Base-by-base conservation (phyloP, 1,140 invertebrate species). In the Drosophila athabasca region DNA sequence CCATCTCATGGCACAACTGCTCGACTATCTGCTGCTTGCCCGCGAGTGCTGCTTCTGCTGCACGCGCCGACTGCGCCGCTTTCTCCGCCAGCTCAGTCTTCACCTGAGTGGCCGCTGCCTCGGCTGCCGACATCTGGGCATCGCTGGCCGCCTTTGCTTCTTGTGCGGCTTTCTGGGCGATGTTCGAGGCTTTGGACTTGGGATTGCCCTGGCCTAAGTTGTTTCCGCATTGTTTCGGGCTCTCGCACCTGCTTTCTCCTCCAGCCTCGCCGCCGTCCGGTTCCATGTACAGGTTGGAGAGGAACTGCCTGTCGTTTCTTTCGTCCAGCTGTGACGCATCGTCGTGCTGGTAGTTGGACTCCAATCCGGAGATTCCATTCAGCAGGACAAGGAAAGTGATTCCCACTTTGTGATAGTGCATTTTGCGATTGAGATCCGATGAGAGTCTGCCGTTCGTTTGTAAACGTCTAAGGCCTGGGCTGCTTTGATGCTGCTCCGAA, bases 41-140 rank as follows among this genome's bases (percentile, higher is more conserved):
- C 6, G 94, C 92, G 1, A 95, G 85, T 0, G 93, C 94, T 0
- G 94, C 94, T 74, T 95, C 94, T 0, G 94, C 94, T 1, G 94
- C 94, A 64, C 94, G 94, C 0, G 94, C 94, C 6, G 95, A 94
- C 79, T 95, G 94, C 2, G 94, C 79, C 0, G 95, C 95, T 80
- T 94, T 94, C 55, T 95, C 94, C 1, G 94, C 95, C 48, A 95
- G 76, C 89, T 95, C 94, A 1, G 93, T 91, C 88, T 95, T 95
- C 8, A 95, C 94, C 92, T 95, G 90, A 9, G 93, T 93, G n/a
- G 95, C 93, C 2, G 95, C 95, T 64, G 95, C 94, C 45, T 94
- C 93, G 3, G 94, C 95, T 1, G 94, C 94, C 2, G 94, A 93
- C 76, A 94, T 94, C 75, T 95, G 94, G 0, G 94, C 94, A 61